Evolutionary conservation across 2,797 vertebrate genomes (phyloP).

Genomic region (Phrynocephalus vlangalii): DNA sequence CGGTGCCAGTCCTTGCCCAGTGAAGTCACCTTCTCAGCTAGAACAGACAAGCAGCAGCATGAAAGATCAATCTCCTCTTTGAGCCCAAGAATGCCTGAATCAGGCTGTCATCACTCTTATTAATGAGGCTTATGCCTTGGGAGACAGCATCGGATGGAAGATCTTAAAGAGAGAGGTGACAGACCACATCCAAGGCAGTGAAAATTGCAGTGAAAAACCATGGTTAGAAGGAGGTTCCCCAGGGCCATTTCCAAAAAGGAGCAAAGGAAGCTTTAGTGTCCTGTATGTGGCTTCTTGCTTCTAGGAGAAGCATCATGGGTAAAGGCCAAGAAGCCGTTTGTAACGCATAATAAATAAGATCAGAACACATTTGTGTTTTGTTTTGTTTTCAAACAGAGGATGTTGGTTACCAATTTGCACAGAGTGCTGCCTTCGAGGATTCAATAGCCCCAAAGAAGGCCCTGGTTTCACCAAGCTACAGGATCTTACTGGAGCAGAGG

Average conservation of each 20-base stretch:
- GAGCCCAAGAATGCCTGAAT: too few species aligned
- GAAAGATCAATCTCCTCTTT: background rate
- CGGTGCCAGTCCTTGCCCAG: conserved; percentile 99
- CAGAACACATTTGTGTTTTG: too few species aligned
- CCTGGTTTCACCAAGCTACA: background rate
- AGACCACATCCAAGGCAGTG: background rate
- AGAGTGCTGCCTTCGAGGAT: background rate
- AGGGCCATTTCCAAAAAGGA: background rate
- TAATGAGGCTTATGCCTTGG: background rate
- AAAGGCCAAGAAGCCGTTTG: too few species aligned
- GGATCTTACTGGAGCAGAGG: background rate
- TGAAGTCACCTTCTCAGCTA: conserved; percentile 98
- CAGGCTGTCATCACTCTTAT: background rate
- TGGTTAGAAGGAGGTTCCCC: background rate
- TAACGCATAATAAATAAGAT: too few species aligned
- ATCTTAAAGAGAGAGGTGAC: background rate
- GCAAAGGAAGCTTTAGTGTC: background rate
- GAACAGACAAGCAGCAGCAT: background rate
- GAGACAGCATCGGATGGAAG: background rate
- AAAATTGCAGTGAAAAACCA: background rate
- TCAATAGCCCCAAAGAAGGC: background rate
- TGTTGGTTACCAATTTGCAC: background rate
- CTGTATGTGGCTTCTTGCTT: background rate
- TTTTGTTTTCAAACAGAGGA: background rate
- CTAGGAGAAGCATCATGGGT: too few species aligned